phyloP scores from a whole-genome alignment of 2,888 invertebrate species.

The Campoletis raptor region DNA sequence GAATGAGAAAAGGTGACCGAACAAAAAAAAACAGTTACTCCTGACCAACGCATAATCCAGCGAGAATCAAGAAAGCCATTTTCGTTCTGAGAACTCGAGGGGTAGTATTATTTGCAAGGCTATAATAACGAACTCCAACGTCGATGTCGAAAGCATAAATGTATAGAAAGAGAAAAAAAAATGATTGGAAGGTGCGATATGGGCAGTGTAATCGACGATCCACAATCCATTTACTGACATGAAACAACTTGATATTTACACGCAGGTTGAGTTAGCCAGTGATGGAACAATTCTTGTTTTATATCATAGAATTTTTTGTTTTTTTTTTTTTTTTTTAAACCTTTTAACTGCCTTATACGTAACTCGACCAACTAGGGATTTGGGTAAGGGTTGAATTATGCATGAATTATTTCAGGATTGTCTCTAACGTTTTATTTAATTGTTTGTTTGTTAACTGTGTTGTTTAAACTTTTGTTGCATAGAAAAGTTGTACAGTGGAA shows the following conservation, averaged over 20 bases:
- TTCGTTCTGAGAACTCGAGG: constrained; percentile 49
- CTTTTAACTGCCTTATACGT: background rate
- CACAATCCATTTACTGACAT: constrained; percentile 41
- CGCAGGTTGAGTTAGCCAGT: background rate
- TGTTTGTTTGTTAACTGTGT: background rate
- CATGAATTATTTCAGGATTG: background rate
- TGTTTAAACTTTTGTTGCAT: background rate
- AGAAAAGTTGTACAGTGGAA: background rate
- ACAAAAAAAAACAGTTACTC: constrained; percentile 26
- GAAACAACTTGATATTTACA: constrained; percentile 9
- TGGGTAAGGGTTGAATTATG: background rate
- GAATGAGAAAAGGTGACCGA: constrained; percentile 3
- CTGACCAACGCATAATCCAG: constrained; percentile 49
- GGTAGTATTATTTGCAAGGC: constrained; percentile 44
- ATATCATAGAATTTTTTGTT: background rate
- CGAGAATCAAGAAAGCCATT: constrained; percentile 54
- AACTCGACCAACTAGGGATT: background rate
- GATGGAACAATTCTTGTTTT: background rate
- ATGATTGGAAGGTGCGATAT: constrained; percentile 25
- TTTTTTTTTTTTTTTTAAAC: too few species aligned
- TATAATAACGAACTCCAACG: constrained; percentile 53
- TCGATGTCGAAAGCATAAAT: constrained; percentile 9
- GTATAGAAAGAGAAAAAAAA: constrained; percentile 13
- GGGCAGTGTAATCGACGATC: constrained; percentile 46
- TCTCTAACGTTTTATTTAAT: background rate